Base-by-base conservation (phyloP, 2,113 vertebrate genomes). In the Planiliza haematocheilus region DNA sequence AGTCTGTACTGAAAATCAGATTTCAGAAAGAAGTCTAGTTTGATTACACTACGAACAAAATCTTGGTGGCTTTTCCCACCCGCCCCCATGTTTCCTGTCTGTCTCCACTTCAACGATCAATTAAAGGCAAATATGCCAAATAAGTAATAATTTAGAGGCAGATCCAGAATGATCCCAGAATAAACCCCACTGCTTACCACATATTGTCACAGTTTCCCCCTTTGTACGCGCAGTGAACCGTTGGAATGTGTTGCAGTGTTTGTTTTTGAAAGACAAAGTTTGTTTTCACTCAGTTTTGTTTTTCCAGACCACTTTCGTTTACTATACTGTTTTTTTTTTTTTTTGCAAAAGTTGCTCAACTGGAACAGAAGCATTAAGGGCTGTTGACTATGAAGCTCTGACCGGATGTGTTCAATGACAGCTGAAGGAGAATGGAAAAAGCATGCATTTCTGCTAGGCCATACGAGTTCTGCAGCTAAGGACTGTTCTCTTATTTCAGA, bases 181-280 rank as follows among this genome's bases (percentile, higher is more conserved):
- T 71, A 83, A 79, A 62, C 55, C 53, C 13, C 42, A 67, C 42
- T 74, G 69, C 77, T 74, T 70, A 80, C 74, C 70, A 56, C 70
- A 76, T 36, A 49, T 30, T 71, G 70, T 79, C 59, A 48, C 38
- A 34, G 10, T 79, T 79, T 77, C 62, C 61, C 56, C 1, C 30
- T 17, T 64, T n/a, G 11, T 69, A 45, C 52, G 50, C 77, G 34
- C 60, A 42, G 66, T 67, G 34, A 77, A 46, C 62, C 75, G 58
- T 62, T 57, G 5, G 48, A 71, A 61, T 41, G 48, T 16, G 30
- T 42, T 45, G 17, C 16, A 51, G 2, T 14, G 56, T 42, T 62
- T 63, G 68, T 45, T 72, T 43, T 46, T 0, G 12, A 39, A 70
- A 77, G 53, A 70, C 59, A 68, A 42, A 39, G 43, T 63, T 75